Base-by-base conservation (phyloP, 2,797 vertebrate species). In the Clarias platycephalus region DNA sequence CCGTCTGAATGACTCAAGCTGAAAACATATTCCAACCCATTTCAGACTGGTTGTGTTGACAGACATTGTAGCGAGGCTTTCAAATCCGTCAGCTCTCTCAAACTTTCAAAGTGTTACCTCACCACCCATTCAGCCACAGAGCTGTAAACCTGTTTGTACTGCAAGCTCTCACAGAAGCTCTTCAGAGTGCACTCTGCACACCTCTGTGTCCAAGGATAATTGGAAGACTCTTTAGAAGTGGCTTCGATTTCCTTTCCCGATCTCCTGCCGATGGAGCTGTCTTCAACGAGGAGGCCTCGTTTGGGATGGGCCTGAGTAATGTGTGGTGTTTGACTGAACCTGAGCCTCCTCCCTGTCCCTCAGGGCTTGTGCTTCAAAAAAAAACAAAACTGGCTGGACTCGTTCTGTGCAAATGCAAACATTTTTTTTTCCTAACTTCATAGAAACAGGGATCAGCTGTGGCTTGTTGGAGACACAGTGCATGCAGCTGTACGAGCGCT, bases 361-460 rank as follows among this genome's bases (percentile, higher is more conserved):
- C 53, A 81, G 67, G 89, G 88, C 85, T 85, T 74, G 77, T 82
- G 62, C 87, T 89, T 78, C 53, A 83, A 90, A 53, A 53, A 53
- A 49, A 44, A 44, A 49, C 93, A 94, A 90, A 94, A 94, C 94
- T 90, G 90, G 94, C 92, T 77, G 9, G 87, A 93, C 94, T 70
- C 90, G 93, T 94, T 91, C 82, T 83, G 85, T 83, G 64, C n/a
- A 31, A 75, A 55, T 77, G 55, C 55, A 16, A 53, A 63, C 15
- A 1, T 31, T 62, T 62, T 62, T 34, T 62, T 26, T 40, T 22
- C 34, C 16, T 53, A 15, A 57, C 28, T 62, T 79, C 20, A n/a
- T 74, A 72, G 57, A 75, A 79, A 71, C 63, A 20, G 22, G 16
- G 31, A 85, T 83, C 84, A 81, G 81, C 78, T 83, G 67, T 28